Evolutionary conservation across 2,888 invertebrate species (phyloP).

Genomic region (Tenodera sinensis): DNA sequence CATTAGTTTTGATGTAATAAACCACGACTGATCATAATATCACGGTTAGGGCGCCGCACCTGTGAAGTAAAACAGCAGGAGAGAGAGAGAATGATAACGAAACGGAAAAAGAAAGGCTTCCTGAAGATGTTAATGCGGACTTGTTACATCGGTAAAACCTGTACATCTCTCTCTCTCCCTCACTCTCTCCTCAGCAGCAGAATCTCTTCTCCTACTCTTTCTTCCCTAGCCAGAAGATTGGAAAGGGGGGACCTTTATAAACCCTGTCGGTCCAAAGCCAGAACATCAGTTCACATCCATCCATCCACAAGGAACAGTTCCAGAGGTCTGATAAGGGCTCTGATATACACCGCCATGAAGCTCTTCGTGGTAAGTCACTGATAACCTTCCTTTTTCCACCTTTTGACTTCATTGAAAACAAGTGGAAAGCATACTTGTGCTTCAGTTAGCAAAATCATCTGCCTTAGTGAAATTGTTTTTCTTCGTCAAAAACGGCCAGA

Average conservation of each 20-base stretch:
- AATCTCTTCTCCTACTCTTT: neutral
- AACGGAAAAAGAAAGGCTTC: neutral
- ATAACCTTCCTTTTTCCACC: constrained; percentile 16
- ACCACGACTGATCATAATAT: neutral
- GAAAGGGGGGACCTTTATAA: constrained; percentile 9
- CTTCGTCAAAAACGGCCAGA: too few relatives aligned
- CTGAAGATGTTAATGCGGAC: neutral
- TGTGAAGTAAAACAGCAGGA: neutral
- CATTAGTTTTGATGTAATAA: neutral
- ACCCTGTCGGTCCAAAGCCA: neutral
- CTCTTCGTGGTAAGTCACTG: constrained; percentile 18
- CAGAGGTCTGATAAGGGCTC: neutral
- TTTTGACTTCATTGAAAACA: neutral
- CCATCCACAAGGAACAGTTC: neutral
- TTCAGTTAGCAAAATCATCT: too few relatives aligned
- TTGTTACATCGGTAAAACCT: constrained; percentile 1
- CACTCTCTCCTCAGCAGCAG: neutral
- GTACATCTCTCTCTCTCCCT: neutral
- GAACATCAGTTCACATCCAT: constrained; percentile 1
- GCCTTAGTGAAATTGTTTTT: too few relatives aligned
- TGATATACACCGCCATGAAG: constrained; percentile 1
- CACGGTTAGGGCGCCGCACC: neutral
- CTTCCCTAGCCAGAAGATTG: neutral
- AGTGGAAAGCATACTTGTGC: too few relatives aligned
- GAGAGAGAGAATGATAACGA: neutral